Percentiles rank a stretch among this genome's conserved stretches.
Evolutionary conservation across 1,140 invertebrate genomes (phyloP).

Genomic region (Eurytemora carolleeae): DNA sequence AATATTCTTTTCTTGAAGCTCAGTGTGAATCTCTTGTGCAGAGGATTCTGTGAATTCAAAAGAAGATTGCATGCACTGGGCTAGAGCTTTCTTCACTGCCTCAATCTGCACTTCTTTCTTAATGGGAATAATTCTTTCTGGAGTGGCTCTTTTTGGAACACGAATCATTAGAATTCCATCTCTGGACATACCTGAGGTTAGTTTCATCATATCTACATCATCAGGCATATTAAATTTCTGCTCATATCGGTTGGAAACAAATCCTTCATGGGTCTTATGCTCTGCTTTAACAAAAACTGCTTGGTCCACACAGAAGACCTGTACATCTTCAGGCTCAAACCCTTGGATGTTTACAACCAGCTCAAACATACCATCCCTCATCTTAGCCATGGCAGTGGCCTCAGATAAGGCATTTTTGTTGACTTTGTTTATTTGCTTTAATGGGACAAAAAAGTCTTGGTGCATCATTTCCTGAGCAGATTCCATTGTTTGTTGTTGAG

Average conservation of each 20-base stretch:
- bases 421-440: conserved; percentile 8
- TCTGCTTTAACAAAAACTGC: conserved; percentile 9
- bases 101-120: conserved; percentile 7
- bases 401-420: conserved; percentile 6
- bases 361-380: conserved; percentile 12
- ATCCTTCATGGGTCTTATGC: conserved; percentile 4
- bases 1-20: conserved; percentile 3
- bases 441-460: conserved; percentile 14
- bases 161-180: conserved; percentile 14
- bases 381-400: conserved; percentile 15
- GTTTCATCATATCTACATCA: conserved; percentile 5
- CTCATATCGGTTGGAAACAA: conserved; percentile 4
- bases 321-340: conserved; percentile 13
- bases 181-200: conserved; percentile 12
- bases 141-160: conserved; percentile 5
- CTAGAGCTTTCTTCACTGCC: conserved; percentile 7
- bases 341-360: conserved; percentile 13
- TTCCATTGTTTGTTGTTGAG: background rate
- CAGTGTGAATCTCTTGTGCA: conserved; percentile 3
- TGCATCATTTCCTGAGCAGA: background rate
- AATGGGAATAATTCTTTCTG: conserved; percentile 10
- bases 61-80: background rate
- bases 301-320: conserved; percentile 1
- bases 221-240: conserved; percentile 12
- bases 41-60: conserved; percentile 3